Conservation (phyloP, 2,113 vertebrate species). For the Mirounga angustirostris region DNA sequence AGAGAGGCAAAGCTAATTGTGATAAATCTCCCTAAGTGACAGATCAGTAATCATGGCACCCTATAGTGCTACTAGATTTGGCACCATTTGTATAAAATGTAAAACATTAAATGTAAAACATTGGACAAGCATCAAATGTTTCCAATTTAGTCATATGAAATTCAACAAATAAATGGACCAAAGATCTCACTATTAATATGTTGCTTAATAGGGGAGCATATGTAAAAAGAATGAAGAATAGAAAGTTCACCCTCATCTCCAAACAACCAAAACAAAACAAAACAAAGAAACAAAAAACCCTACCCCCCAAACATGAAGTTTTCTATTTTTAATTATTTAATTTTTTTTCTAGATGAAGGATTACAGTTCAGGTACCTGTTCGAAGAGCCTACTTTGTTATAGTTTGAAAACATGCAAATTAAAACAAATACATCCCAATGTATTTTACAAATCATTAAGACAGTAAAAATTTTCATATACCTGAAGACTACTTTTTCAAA, state of each 20-base stretch:
- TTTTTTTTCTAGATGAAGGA: neutral
- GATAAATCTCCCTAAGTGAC: neutral
- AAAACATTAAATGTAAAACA: constrained; percentile 17
- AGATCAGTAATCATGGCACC: neutral
- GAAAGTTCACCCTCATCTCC: neutral
- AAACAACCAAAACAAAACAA: neutral
- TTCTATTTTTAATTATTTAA: constrained; percentile 29
- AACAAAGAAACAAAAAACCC: neutral
- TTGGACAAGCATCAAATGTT: neutral
- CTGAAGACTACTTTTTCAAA: neutral
- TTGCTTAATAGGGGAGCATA: neutral
- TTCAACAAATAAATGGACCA: constrained; percentile 18
- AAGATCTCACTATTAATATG: neutral
- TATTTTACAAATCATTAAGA: neutral
- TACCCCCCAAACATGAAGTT: neutral
- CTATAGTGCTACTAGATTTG: neutral
- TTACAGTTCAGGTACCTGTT: neutral
- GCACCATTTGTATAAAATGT: neutral
- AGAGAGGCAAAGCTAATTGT: neutral
- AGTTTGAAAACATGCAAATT: constrained; percentile 38
- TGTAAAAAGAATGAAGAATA: neutral
- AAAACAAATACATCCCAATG: neutral
- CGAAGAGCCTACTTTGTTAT: neutral
- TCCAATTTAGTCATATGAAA: neutral
- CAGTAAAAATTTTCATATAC: neutral